phyloP scores from a whole-genome alignment of 2,113 vertebrate species.

The Pterophyllum scalare region DNA sequence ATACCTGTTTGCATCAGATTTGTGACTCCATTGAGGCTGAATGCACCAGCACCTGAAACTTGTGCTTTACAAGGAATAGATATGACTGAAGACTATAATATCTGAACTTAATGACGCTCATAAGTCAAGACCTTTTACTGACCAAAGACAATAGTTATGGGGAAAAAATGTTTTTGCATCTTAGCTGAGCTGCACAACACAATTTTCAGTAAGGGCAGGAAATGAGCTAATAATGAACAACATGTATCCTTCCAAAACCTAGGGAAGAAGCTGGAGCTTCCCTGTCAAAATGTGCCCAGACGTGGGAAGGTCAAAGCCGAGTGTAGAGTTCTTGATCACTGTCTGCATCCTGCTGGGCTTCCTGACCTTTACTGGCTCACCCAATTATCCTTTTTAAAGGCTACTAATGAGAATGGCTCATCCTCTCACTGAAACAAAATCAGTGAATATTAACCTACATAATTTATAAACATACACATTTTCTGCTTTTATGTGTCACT shows the following conservation, averaged over 20 bases:
- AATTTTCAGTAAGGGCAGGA: not conserved
- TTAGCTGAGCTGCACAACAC: not conserved
- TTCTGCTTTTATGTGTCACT: not conserved
- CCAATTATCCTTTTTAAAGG: not conserved
- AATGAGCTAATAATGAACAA: not conserved
- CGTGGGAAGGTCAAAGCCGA: not conserved
- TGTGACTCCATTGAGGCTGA: accelerated
- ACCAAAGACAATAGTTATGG: not conserved
- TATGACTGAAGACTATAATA: not conserved
- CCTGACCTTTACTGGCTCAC: conserved; percentile 1
- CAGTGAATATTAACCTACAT: conserved; percentile 16
- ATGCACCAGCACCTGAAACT: not conserved
- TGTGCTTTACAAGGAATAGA: not conserved
- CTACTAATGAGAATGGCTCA: conserved; percentile 4
- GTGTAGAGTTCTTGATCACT: not conserved
- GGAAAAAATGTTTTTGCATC: not conserved
- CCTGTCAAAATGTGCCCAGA: not conserved
- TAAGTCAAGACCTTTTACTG: not conserved
- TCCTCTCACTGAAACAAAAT: not conserved
- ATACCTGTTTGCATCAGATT: not conserved
- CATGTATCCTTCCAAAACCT: not conserved
- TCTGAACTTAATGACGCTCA: not conserved
- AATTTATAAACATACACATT: not conserved
- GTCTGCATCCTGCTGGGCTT: conserved; percentile 8
- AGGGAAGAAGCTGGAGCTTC: accelerated